A percentile compares a stretch with the other conserved stretches of the same genome.
These are phyloP conservation scores for Parnassius orleans DNA, from an alignment of 2,888 invertebrate genomes.

Conservation along the genomic window DNA sequence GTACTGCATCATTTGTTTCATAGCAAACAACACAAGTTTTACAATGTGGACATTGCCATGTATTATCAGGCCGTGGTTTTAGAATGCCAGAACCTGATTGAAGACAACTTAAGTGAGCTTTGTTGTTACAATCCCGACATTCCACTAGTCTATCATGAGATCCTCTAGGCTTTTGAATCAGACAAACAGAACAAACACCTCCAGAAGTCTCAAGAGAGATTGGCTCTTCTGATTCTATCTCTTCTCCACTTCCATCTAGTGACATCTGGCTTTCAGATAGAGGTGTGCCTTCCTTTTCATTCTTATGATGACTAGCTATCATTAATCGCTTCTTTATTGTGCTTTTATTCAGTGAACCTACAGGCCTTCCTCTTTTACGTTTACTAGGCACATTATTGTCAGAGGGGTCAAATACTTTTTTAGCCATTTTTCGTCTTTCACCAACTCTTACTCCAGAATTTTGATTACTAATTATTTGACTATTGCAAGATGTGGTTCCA, in stretches of 20 bases:
- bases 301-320: slow-evolving; percentile 47
- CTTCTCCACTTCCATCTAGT: slow-evolving; percentile 70
- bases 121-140: slow-evolving; percentile 87
- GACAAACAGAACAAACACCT: slow-evolving; percentile 83
- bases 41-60: slow-evolving; percentile 95
- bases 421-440: slow-evolving; percentile 86
- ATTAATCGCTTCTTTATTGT: slow-evolving; percentile 77
- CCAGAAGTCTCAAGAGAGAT: slow-evolving; percentile 72
- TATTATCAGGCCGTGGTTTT: slow-evolving; percentile 83
- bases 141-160: slow-evolving; percentile 83
- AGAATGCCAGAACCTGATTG: slow-evolving; percentile 84
- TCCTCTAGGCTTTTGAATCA: slow-evolving; percentile 79
- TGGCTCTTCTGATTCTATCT: slow-evolving; percentile 65
- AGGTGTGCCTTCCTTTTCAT: slow-evolving; percentile 59
- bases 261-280: slow-evolving; percentile 66
- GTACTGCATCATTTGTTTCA: slow-evolving; percentile 87
- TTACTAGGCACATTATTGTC: slow-evolving; percentile 88
- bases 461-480: slow-evolving; percentile 50
- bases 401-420: slow-evolving; percentile 92
- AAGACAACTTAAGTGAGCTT: slow-evolving; percentile 86
- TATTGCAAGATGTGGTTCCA: slow-evolving; percentile 51
- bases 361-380: slow-evolving; percentile 85
- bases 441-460: slow-evolving; percentile 78
- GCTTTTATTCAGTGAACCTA: slow-evolving; percentile 82
- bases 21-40: slow-evolving; percentile 92